Evolutionary conservation across 1,140 invertebrate genomes (phyloP), one percentile per base, ranked within the genome.

Genomic region (Aethina tumida): DNA sequence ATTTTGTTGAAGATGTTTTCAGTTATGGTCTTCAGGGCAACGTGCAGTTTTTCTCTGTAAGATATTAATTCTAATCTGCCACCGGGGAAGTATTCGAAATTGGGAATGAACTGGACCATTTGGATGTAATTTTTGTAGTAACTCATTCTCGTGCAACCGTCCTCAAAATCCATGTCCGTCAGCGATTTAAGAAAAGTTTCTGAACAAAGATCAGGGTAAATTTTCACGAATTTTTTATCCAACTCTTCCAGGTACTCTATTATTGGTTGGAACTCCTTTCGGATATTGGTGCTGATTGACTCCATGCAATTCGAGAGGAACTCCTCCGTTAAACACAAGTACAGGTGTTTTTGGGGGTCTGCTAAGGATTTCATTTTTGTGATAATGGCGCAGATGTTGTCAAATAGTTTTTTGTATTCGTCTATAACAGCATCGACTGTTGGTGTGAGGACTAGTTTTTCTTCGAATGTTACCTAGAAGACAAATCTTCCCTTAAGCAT

Each of bases 71-170:
- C 44, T 2, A 55, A 10, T 15, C 45, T 41, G 15, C 50, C 50
- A 18, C 48, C 49, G 30, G 39, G 35, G 16, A 50, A 52, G 27
- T 45, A 49, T 27, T 48, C 50, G 9, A 43, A 37, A 26, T 55
- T 35, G 4, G 53, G 50, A 15, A 55, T 49, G 19, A 43, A 40
- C 8, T 40, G 32, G 2, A 55, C 45, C 31, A 47, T 50, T 13
- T 33, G 25, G 6, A 50, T 31, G 41, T 43, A 47, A 15, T 34
- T 21, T 35, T 39, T 45, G 24, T 45, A 51, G 34, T 46, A 47
- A 4, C 33, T 22, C n/a, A 53, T 50, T 42, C 42, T 45, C 6
- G 41, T 32, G 30, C 50, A 55, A 1, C 53, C 50, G 16, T 47
- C 42, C 17, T 48, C 42, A 34, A 53, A 53, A 14, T 39, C 31